Evolutionary conservation across 2,797 vertebrate species (phyloP).

Genomic region (Ptychadena robeensis): DNA sequence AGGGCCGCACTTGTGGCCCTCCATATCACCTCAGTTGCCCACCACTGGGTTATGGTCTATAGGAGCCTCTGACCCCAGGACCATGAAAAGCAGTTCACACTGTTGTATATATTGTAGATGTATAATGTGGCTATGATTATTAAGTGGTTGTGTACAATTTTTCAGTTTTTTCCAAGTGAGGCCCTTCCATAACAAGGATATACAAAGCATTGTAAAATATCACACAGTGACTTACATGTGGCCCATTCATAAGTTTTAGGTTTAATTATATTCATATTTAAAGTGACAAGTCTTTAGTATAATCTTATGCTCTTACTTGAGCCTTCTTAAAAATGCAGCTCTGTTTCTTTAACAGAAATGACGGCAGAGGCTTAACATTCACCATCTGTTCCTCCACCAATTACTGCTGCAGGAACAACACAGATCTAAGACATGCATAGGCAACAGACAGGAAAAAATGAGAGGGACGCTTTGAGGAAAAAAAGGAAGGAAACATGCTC

Average conservation of each 20-base stretch:
- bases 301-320: constrained; percentile 6
- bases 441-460: constrained; percentile 46
- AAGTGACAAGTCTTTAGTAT: constrained; percentile 6
- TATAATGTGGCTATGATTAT: too few relatives aligned
- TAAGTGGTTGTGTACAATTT: too few relatives aligned
- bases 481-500: constrained; percentile 40
- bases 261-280: constrained; percentile 14
- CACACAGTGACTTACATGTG: neutral
- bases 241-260: neutral
- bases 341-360: constrained; percentile 52
- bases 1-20: too few relatives aligned
- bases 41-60: too few relatives aligned
- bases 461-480: constrained; percentile 15
- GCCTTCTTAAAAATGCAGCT: constrained; percentile 34
- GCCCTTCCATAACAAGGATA: too few relatives aligned
- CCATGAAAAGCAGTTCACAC: too few relatives aligned
- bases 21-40: too few relatives aligned
- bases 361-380: constrained; percentile 55
- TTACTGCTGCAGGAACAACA: constrained; percentile 55
- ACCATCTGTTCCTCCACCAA: constrained; percentile 58
- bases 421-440: constrained; percentile 49
- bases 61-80: too few relatives aligned
- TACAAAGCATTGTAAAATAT: neutral
- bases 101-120: too few relatives aligned
- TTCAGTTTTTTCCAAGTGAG: too few relatives aligned